phyloP scores from a whole-genome alignment of 2,113 vertebrate species.

The Colossoma macropomum region DNA sequence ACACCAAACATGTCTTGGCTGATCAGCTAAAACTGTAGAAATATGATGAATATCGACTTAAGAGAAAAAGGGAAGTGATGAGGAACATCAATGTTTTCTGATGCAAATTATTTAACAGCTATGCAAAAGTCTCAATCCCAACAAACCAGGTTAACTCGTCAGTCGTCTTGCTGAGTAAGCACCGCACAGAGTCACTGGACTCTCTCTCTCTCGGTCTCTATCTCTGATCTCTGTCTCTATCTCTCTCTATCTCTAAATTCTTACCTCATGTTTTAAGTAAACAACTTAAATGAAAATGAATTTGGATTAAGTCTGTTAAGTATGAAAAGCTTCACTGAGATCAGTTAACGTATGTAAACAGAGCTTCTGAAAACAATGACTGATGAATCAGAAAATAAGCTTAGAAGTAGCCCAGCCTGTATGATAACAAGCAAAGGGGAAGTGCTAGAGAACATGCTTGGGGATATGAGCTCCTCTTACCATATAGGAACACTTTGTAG shows the following conservation, averaged over 20 bases:
- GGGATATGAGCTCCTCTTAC: no score
- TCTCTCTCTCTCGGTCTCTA: neutral
- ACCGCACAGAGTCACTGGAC: neutral
- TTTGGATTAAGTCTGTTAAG: neutral
- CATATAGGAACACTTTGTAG: no score
- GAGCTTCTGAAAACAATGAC: neutral
- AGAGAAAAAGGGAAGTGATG: neutral
- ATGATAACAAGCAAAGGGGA: neutral
- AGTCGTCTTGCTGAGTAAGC: neutral
- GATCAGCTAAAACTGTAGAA: no score
- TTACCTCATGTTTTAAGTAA: neutral
- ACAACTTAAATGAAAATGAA: neutral
- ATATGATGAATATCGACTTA: neutral
- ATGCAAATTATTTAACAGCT: neutral
- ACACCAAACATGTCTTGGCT: no score
- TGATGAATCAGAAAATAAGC: constrained; percentile 1
- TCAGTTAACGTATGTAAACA: neutral
- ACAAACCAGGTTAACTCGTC: neutral
- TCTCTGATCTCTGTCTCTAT: neutral
- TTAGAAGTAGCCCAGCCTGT: neutral
- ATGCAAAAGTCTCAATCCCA: neutral
- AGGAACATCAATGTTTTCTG: neutral
- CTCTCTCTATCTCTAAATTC: no score
- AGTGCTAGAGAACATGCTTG: neutral
- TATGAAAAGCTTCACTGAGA: neutral